phyloP scores from a whole-genome alignment of 2,888 invertebrate genomes.

The Netelia melanura region DNA sequence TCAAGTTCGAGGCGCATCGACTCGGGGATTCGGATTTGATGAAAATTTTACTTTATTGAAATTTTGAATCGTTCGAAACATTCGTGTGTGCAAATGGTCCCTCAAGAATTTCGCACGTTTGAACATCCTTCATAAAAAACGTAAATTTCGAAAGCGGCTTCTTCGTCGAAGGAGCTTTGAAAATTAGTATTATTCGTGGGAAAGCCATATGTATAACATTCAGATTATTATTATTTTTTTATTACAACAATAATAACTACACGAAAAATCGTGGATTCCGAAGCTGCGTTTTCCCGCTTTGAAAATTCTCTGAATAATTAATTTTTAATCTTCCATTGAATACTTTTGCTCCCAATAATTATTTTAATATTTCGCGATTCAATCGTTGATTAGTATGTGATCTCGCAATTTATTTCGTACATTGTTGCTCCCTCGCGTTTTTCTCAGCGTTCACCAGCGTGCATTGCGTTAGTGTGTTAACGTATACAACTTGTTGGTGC shows the following conservation, averaged over 20 bases:
- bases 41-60: too few relatives aligned
- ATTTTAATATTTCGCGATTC: background rate
- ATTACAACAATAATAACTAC: background rate
- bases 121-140: too few relatives aligned
- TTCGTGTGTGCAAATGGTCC: too few relatives aligned
- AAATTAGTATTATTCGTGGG: too few relatives aligned
- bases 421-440: background rate
- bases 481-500: constrained; percentile 15
- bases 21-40: too few relatives aligned
- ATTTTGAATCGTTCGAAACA: too few relatives aligned
- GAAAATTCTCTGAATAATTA: background rate
- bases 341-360: background rate
- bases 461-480: constrained; percentile 33
- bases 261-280: background rate
- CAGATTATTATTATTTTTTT: background rate
- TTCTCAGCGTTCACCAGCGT: background rate
- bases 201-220: too few relatives aligned
- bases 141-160: too few relatives aligned
- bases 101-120: too few relatives aligned
- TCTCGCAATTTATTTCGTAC: background rate
- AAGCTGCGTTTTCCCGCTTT: background rate
- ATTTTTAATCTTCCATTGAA: background rate
- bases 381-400: background rate
- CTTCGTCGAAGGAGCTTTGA: too few relatives aligned
- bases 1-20: too few relatives aligned